Base-by-base conservation (phyloP, 92 coral and sea anemone genomes). In the Porites cylindrica region DNA sequence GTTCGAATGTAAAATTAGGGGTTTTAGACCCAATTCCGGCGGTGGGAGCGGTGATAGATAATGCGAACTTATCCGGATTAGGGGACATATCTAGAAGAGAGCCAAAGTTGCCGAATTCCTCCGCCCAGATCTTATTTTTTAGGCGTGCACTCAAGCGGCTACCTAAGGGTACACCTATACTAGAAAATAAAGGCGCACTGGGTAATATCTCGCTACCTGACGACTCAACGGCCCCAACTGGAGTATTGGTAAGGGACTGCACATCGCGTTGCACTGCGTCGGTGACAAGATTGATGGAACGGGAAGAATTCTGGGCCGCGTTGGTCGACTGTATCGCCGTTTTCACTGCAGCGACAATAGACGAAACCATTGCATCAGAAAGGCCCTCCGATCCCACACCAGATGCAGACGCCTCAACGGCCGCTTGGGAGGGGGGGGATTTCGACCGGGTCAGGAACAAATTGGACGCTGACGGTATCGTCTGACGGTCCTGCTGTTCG, bases 381-480 rank as follows among this genome's bases (percentile, higher is more conserved):
- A 23, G 24, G 24, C 24, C 24, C 24, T 23, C 24, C 24, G 24
- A 23, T 23, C 1, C 24, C 24, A 23, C 24, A 23, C 24, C 24
- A 23, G 24, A 23, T 23, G 24, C 0, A 23, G 24, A 23, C 24
- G 24, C 24, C 24, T 23, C 24, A 23, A 23, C 24, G 24, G 24
- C 24, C 24, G 24, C 24, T 23, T 23, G 24, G 24, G 24, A 23
- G 24, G 24, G 24, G 23, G n/a, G 24, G 24, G 24, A 23, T 23
- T 23, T 23, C 24, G 24, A 23, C 0, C 24, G 24, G 24, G 24
- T 23, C 24, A 23, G 24, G 24, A 23, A 26, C 70, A 81, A 68
- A 76, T 76, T 76, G 80, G 52, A 76, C 80, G 61, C 52, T 51
- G 80, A 76, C 80, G 63, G 80, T 81, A 62, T 81, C 73, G 52